These are phyloP conservation scores for Macrosoma leucophasiata DNA, from an alignment of 2,888 invertebrate genomes.

Conservation along the genomic window DNA sequence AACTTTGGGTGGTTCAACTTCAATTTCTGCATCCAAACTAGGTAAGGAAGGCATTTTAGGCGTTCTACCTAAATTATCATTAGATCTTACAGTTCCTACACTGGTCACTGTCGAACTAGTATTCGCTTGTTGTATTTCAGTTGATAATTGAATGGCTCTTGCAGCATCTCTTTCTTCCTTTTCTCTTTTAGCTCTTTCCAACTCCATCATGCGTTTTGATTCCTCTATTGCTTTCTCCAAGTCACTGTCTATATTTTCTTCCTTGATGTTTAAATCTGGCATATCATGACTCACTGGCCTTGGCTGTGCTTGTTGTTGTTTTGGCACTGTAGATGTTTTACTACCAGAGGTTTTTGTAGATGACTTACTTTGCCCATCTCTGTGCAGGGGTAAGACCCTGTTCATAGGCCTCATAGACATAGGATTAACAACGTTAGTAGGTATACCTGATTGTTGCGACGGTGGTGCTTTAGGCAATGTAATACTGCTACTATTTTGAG, in stretches of 20 bases:
- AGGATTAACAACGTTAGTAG: conserved; percentile 83
- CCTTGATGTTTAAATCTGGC: conserved; percentile 70
- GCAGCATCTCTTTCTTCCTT: conserved; percentile 63
- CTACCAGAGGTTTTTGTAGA: conserved; percentile 45
- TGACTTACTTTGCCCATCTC: conserved; percentile 75
- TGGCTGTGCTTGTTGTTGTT: no score
- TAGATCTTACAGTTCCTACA: conserved; percentile 30
- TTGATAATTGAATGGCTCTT: conserved; percentile 51
- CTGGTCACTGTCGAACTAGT: conserved; percentile 40
- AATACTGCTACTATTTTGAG: conserved; percentile 73
- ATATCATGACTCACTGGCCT: conserved; percentile 64
- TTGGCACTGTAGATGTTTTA: conserved; percentile 45
- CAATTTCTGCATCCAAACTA: conserved; percentile 53
- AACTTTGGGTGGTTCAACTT: conserved; percentile 53
- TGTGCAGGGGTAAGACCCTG: conserved; percentile 85
- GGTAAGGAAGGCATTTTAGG: conserved; percentile 60
- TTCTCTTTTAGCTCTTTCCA: conserved; percentile 60
- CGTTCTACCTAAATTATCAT: conserved; percentile 31
- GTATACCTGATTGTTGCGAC: conserved; percentile 77
- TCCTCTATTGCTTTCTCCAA: conserved; percentile 69
- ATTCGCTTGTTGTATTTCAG: conserved; percentile 51
- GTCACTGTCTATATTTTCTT: conserved; percentile 70
- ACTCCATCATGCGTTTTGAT: conserved; percentile 68
- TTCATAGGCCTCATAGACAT: conserved; percentile 83
- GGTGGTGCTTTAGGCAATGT: conserved; percentile 77